Evolutionary conservation across 1,140 invertebrate species (phyloP).

Genomic region (Drosophila aff.): DNA sequence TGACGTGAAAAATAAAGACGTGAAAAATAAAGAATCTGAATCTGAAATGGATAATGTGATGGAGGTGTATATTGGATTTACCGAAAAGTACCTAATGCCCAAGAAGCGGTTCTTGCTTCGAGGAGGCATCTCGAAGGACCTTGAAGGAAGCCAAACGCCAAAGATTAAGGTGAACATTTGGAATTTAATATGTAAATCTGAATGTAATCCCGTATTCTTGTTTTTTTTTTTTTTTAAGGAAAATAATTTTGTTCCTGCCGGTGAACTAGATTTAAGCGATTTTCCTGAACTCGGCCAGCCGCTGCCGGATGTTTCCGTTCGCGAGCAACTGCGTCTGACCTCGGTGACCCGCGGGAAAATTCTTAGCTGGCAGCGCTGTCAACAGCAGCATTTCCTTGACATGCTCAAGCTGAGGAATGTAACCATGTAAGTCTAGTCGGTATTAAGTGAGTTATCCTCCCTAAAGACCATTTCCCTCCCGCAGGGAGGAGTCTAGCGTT

Average conservation of each 20-base stretch:
- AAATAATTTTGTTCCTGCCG: neutral
- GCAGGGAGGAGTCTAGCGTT: neutral
- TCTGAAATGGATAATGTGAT: neutral
- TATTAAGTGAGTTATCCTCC: constrained; percentile 4
- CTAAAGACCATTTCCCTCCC: neutral
- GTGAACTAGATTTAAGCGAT: neutral
- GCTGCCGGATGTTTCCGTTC: constrained; percentile 9
- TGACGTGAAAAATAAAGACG: neutral
- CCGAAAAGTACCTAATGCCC: neutral
- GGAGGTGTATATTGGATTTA: neutral
- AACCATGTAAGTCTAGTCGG: neutral
- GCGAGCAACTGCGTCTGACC: constrained; percentile 19
- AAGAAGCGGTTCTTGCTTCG: neutral
- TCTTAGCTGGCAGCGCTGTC: neutral
- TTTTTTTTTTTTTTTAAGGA: neutral
- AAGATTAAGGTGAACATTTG: neutral
- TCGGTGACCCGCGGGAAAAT: neutral
- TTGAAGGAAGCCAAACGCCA: neutral
- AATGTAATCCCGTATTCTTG: too few species aligned
- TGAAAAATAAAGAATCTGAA: neutral
- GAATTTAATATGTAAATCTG: neutral
- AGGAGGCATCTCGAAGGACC: neutral
- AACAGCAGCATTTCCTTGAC: neutral
- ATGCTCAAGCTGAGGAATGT: neutral
- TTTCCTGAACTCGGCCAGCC: constrained; percentile 5